Evolutionary conservation across 2,113 vertebrate genomes (phyloP), one percentile per base, ranked within the genome.

Genomic region (Oophaga pumilio): DNA sequence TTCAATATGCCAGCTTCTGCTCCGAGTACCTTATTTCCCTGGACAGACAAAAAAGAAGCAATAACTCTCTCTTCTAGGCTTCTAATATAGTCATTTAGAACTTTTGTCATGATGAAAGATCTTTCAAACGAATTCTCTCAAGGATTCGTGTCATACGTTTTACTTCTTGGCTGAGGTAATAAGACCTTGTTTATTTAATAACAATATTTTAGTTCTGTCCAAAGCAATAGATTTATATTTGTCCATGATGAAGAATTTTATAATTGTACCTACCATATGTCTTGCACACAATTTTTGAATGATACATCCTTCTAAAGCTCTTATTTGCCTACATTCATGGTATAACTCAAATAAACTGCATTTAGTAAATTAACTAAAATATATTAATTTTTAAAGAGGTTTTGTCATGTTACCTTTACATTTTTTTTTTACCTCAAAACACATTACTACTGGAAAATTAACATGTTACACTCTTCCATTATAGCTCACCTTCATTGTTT

Each of bases 1-100:
- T 96, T 96, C 96, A 96, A 94, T 95, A 95, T 96, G 95, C 94
- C 92, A 94, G 94, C 94, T 90, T 90, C 93, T 93, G 93, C 93
- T 92, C 94, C 90, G 93, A 93, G 95, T 92, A 94, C 92, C 95
- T 97, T 97, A 97, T 98, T 97, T 97, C 98, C 98, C 97, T 93
- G 93, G 97, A 94, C 94, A 90, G 96, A 91, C 94, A 92, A 93
- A 87, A 87, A 94, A 93, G 91, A 93, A 93, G 91, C 92, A 91
- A 90, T 90, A 92, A 91, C 93, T 91, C 90, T 89, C 92, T 90
- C 89, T 56, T 89, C 89, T 94, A 91, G 89, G 93, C 92, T 93
- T 90, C 93, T 92, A 93, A 92, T 92, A 93, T 91, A 92, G 91
- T 89, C 91, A 94, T 94, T 95, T 90, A 93, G 92, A 94, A 93